These are phyloP conservation scores for Vimba vimba DNA, from an alignment of 2,113 vertebrate genomes.

Conservation along the genomic window DNA sequence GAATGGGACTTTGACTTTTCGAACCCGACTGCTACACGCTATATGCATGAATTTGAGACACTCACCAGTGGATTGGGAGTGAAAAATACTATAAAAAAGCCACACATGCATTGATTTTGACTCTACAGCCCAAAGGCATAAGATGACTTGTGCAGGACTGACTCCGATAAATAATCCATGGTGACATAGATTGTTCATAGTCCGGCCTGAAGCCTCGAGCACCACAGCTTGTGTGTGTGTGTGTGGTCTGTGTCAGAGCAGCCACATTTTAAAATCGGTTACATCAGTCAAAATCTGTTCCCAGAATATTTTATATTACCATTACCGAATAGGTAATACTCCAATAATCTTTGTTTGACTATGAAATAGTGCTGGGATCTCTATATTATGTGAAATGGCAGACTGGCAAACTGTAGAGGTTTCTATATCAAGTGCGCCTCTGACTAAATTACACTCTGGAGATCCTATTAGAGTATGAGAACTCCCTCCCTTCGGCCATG, in stretches of 20 bases:
- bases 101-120: slow-evolving; percentile 61
- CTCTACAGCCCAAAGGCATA: slow-evolving; percentile 34
- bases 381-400: neutral
- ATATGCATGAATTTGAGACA: neutral
- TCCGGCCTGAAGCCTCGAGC: slow-evolving; percentile 23
- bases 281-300: neutral
- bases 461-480: slow-evolving; percentile 66
- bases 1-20: neutral
- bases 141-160: slow-evolving; percentile 51
- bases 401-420: neutral
- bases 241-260: neutral
- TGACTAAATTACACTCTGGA: slow-evolving; percentile 63
- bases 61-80: slow-evolving; percentile 1
- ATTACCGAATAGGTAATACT: neutral
- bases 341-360: no score
- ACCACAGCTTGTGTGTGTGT: neutral
- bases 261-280: neutral
- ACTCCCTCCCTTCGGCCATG: slow-evolving; percentile 47
- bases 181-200: slow-evolving; percentile 57
- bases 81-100: slow-evolving; percentile 50
- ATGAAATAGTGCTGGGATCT: neutral
- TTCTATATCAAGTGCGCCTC: slow-evolving; percentile 16
- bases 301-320: neutral
- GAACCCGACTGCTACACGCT: neutral
- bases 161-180: slow-evolving; percentile 73